Percentiles rank a stretch among this genome's conserved stretches.
Conservation (phyloP, 2,113 vertebrate species). For the Scomber scombrus region DNA sequence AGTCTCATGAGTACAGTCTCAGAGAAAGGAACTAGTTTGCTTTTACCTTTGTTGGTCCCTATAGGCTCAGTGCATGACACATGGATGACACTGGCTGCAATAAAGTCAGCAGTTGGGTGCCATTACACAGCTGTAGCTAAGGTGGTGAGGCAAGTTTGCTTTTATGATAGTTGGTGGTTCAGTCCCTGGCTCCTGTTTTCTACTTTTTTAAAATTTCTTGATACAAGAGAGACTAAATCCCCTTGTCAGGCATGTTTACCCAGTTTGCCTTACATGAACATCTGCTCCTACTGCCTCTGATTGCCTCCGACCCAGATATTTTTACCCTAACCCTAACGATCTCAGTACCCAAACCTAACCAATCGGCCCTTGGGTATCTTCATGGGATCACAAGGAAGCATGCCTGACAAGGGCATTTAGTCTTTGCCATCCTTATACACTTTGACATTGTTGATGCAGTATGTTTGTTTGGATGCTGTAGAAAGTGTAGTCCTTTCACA, state of each 20-base stretch:
- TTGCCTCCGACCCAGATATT: too few relatives aligned
- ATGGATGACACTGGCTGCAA: neutral
- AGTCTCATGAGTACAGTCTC: neutral
- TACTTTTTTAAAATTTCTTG: constrained; percentile 25
- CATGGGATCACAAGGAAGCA: too few relatives aligned
- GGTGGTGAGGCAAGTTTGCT: neutral
- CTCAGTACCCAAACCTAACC: too few relatives aligned
- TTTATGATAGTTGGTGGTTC: constrained; percentile 14
- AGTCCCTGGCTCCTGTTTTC: neutral
- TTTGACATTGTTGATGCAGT: neutral
- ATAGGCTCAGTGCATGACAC: constrained; percentile 1
- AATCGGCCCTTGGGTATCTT: too few relatives aligned
- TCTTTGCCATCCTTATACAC: too few relatives aligned
- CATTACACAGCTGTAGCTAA: neutral
- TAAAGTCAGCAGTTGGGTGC: neutral
- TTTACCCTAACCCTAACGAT: too few relatives aligned
- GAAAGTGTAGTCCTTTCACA: constrained; percentile 7
- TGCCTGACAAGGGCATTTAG: too few relatives aligned
- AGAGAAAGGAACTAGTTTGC: constrained; percentile 13
- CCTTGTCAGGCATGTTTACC: neutral
- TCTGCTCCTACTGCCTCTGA: too few relatives aligned
- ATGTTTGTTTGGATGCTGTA: constrained; percentile 5
- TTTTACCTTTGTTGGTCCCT: neutral
- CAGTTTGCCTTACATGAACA: too few relatives aligned
- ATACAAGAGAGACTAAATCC: neutral